These are phyloP conservation scores for Alectura lathami DNA, from an alignment of 2,113 vertebrate genomes.

Conservation along the genomic window DNA sequence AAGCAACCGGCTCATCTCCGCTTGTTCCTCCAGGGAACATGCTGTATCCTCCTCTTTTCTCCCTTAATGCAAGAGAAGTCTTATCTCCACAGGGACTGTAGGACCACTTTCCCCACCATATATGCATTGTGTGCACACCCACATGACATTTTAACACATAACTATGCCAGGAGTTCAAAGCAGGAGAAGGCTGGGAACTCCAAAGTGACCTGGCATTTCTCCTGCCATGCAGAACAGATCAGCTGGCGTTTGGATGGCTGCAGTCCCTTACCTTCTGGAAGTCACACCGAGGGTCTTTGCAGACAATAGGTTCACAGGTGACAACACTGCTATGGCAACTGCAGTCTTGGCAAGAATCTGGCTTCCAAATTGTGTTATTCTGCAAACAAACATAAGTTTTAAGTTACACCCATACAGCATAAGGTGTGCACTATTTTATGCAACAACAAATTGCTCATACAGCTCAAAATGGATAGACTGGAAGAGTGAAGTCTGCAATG, in stretches of 20 bases:
- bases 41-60: neutral
- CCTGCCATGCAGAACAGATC: neutral
- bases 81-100: neutral
- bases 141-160: rapidly evolving
- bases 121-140: rapidly evolving
- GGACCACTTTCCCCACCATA: neutral
- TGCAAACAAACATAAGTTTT: slow-evolving; percentile 67
- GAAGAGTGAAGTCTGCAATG: neutral
- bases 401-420: neutral
- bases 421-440: neutral
- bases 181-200: neutral
- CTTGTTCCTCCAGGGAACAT: neutral
- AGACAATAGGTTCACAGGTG: slow-evolving; percentile 79
- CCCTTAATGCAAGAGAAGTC: neutral
- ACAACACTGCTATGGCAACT: slow-evolving; percentile 80
- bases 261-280: slow-evolving; percentile 82
- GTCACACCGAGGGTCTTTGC: slow-evolving; percentile 86
- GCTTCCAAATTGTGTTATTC: slow-evolving; percentile 89
- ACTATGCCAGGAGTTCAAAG: neutral
- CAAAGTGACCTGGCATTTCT: neutral
- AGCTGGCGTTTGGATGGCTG: neutral
- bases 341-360: slow-evolving; percentile 87
- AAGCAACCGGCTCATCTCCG: neutral
- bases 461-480: neutral
- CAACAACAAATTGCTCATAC: neutral